A percentile compares a stretch with the other conserved stretches of the same genome.
phyloP scores from a whole-genome alignment of 1,140 invertebrate species.

The Harpegnathos saltator region DNA sequence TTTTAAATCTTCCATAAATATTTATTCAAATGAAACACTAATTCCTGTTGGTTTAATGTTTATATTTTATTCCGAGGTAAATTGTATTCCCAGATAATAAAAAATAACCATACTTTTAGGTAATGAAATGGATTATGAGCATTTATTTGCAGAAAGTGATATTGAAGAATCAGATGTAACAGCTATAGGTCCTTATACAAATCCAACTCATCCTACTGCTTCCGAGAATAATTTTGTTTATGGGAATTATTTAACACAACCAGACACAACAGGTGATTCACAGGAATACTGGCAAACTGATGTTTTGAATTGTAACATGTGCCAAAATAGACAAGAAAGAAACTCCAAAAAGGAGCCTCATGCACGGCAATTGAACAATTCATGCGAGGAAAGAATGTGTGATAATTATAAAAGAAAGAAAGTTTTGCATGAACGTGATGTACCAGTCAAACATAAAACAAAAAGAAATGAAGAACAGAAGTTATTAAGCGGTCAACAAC shows the following conservation, averaged over 20 bases:
- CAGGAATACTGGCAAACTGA: conserved; percentile 71
- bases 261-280: conserved; percentile 63
- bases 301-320: conserved; percentile 76
- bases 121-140: conserved; percentile 86
- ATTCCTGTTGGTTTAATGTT: conserved; percentile 39
- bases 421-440: conserved; percentile 71
- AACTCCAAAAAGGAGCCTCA: conserved; percentile 63
- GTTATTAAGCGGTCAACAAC: conserved; percentile 67
- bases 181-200: conserved; percentile 76
- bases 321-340: conserved; percentile 74
- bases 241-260: conserved; percentile 59
- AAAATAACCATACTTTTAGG: conserved; percentile 69
- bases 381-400: conserved; percentile 62
- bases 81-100: no score
- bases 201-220: conserved; percentile 71
- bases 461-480: conserved; percentile 74
- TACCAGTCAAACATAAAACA: conserved; percentile 73
- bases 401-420: conserved; percentile 75
- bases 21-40: neutral
- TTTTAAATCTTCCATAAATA: neutral
- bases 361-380: conserved; percentile 59
- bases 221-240: conserved; percentile 73
- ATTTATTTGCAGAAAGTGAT: conserved; percentile 86
- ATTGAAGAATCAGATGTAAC: conserved; percentile 84
- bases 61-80: neutral